Base-by-base conservation (phyloP, 2,797 vertebrate species). In the Alca torda region DNA sequence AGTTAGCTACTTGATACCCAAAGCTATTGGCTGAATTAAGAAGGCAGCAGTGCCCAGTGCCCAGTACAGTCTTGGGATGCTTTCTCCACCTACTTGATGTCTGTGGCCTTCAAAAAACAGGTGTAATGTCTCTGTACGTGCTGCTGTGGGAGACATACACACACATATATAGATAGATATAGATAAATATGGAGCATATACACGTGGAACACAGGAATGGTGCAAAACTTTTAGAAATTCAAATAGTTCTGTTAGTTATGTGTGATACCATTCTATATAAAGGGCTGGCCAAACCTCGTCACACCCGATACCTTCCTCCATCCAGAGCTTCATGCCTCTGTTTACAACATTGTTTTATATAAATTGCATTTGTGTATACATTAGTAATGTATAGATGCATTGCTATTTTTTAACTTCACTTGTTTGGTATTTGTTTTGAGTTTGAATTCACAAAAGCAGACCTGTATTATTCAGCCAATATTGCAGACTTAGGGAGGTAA, bases 391-490 rank as follows among this genome's bases (percentile, higher is more conserved):
- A 56, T 45, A 74, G 25, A 67, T 60, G 26, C 24, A n/a, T 70
- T 72, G 15, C 37, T 81, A 13, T 35, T 72, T 31, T 31, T 33
- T 57, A 45, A 39, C 33, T 86, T 84, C 33, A 39, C 8, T 51
- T 92, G 63, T 23, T 77, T 77, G 14, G 21, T 87, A n/a, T 87
- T 87, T 93, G 13, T 60, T 87, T 48, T 73, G 59, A 82, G 26
- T 79, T 73, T 73, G 59, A 89, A 83, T 83, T 43, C 21, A 30
- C 63, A 83, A 85, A 87, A 37, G 14, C 11, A 73, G 20, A 30
- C 4, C 12, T 24, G 4, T 72, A 41, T 79, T 69, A 61, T 82
- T 89, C 50, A 57, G 54, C n/a, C 39, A 25, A 19, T 83, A 61
- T 65, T 84, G 31, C 21, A 83, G 50, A 73, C 14, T 20, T 46